Base-by-base conservation (phyloP, 64 coral and sea anemone genomes). In the Acropora yongei region DNA sequence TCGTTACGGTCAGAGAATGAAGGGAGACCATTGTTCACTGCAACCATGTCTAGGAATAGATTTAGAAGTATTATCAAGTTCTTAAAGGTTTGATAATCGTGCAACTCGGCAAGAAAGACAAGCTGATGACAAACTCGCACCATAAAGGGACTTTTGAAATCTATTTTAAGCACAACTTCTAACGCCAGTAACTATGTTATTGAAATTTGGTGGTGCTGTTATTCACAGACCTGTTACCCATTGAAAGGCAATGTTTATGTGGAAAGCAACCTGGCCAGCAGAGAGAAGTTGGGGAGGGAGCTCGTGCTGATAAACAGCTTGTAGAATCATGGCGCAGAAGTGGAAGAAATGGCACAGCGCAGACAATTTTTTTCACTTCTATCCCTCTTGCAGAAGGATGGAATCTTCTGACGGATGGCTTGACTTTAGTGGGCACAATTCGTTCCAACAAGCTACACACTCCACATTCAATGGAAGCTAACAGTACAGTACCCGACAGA, bases 401-500 rank as follows among this genome's bases (percentile, higher is more conserved):
- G 30, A 30, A 30, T 55, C 78, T 53, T 44, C 78, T 80, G 47
- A 80, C 48, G 47, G 53, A 80, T 44, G 44, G 44, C 47, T 80
- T 80, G 47, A 80, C 44, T 14, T 49, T 47, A 51, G 78, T 80
- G 18, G 40, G 78, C 2, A 80, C 78, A 19, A 53, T 80, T 14
- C 46, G 78, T 49, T 49, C n/a, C 18, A 80, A 80, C 53, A 80
- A 80, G 43, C n/a, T 5, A 46, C 53, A 49, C 53, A 80, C 49
- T 5, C 78, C 78, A 80, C 2, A 30, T 80, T 18, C 18, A n/a
- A 19, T 80, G 57, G 13, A 61, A 61, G 57, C 57, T 61, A 61
- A 61, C 57, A 61, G 30, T 30, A 30, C 0, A 30, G 57, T 61
- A 61, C 57, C 57, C 8, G 57, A 61, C 57, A 61, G 57, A 12